Conservation (phyloP, 1,140 invertebrate species). For the Dinoponera quadriceps region DNA sequence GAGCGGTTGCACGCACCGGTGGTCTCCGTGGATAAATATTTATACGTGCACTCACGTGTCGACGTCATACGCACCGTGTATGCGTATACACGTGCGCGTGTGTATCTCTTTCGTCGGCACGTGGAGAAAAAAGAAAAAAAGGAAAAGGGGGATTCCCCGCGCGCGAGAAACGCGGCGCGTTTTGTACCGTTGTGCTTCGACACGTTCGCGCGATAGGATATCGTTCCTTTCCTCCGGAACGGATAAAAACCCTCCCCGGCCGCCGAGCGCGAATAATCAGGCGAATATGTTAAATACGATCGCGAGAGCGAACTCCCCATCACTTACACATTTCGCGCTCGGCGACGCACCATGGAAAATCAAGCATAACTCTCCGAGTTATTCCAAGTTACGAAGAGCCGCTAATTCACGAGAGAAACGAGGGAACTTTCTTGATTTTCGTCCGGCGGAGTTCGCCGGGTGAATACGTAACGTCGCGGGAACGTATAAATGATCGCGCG, state of each 20-base stretch:
- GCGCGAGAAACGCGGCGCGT: conserved; percentile 1
- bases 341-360: not conserved
- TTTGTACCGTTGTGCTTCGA: conserved; percentile 39
- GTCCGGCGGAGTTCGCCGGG: not conserved
- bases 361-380: not conserved
- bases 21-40: conserved; percentile 63
- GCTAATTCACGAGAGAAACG: not conserved
- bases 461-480: conserved; percentile 15
- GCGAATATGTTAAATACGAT: not conserved
- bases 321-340: not conserved
- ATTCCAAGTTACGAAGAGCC: not conserved
- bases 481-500: not conserved
- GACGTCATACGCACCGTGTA: conserved; percentile 38
- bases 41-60: conserved; percentile 62
- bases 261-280: not conserved
- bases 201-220: not conserved
- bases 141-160: conserved; percentile 13
- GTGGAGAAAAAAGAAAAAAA: not conserved
- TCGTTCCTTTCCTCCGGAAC: not conserved
- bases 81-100: not conserved
- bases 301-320: not conserved
- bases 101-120: conserved; percentile 18
- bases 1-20: conserved; percentile 45
- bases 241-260: no score
- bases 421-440: conserved; percentile 1